Conservation (phyloP, 2,888 invertebrate species). For the Silvanus unidentatus region DNA sequence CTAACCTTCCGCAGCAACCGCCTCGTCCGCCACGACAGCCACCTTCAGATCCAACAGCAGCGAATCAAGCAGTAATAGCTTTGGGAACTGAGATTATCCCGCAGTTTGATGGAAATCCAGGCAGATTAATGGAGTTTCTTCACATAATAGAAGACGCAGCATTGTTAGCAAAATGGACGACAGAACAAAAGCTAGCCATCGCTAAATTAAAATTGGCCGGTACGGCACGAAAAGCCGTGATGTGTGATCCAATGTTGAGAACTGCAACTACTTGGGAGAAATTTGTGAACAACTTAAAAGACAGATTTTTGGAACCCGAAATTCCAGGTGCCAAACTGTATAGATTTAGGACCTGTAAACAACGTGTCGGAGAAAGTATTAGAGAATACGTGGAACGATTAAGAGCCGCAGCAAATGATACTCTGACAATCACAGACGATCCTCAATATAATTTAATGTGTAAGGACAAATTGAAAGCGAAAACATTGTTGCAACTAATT, state of each 20-base stretch:
- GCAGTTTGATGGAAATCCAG: too few species aligned
- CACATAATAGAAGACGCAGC: neutral
- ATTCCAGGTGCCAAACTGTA: conserved; percentile 1
- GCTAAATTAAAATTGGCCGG: conserved; percentile 3
- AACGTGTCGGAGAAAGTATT: neutral
- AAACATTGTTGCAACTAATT: neutral
- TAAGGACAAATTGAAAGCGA: neutral
- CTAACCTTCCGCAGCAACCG: too few species aligned
- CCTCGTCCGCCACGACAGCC: too few species aligned
- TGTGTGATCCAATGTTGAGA: neutral
- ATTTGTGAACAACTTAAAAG: neutral
- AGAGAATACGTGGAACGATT: neutral
- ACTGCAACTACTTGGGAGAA: neutral
- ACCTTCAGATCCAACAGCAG: too few species aligned
- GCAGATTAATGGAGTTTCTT: neutral
- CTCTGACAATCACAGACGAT: neutral
- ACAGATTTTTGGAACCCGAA: neutral
- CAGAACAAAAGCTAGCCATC: neutral
- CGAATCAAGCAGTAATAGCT: neutral
- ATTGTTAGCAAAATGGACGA: neutral
- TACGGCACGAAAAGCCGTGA: neutral
- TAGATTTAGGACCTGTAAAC: neutral
- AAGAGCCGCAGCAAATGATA: neutral
- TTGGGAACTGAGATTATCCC: neutral
- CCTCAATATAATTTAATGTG: neutral